phyloP scores from a whole-genome alignment of 2,797 vertebrate species.

The Catharus ustulatus region DNA sequence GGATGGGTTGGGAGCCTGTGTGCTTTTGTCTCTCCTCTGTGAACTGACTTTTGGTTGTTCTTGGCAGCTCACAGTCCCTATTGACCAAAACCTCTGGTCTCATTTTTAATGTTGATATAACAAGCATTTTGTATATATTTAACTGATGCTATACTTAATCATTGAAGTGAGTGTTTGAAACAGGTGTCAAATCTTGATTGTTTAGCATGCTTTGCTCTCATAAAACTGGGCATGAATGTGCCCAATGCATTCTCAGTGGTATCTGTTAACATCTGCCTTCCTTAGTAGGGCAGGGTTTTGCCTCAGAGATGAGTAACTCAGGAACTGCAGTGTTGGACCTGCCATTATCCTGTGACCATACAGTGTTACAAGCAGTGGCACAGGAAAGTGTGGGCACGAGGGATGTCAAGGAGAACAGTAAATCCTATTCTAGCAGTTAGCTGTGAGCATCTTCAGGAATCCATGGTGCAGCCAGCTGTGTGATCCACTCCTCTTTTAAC shows the following conservation, averaged over 20 bases:
- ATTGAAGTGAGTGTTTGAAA: not conserved
- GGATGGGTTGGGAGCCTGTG: not conserved
- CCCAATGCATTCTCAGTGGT: not conserved
- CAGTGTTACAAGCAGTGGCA: not conserved
- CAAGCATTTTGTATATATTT: not conserved
- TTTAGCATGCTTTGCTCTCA: not conserved
- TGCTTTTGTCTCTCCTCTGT: not conserved
- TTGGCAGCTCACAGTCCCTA: not conserved
- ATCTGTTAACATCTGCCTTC: not conserved
- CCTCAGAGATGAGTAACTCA: not conserved
- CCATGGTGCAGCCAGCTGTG: fast-evolving
- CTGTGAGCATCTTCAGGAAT: not conserved
- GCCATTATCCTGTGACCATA: not conserved
- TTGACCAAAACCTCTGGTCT: not conserved
- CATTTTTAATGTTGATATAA: not conserved
- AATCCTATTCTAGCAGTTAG: not conserved
- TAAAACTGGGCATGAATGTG: not conserved
- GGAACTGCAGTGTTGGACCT: not conserved
- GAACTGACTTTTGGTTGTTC: not conserved
- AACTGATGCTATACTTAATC: not conserved
- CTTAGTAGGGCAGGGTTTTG: not conserved
- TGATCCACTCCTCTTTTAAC: not conserved
- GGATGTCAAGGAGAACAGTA: not conserved
- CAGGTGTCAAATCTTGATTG: not conserved
- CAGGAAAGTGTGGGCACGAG: not conserved